Evolutionary conservation across 2,888 invertebrate species (phyloP), one percentile per base, ranked within the genome.

Genomic region (Stramonita haemastoma): DNA sequence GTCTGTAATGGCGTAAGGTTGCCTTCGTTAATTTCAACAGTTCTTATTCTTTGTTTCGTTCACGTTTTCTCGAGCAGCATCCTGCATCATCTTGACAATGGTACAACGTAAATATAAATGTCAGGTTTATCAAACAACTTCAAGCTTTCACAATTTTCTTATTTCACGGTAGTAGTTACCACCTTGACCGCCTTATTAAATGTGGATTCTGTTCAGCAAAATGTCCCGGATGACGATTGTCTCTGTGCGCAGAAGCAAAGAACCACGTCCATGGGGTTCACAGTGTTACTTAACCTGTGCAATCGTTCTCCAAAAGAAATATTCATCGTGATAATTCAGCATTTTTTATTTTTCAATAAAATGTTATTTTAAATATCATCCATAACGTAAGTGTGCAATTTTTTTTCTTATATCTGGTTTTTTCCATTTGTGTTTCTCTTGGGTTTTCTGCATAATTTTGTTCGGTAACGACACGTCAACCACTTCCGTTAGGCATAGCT

Each of bases 81-180:
- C 98, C 98, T 98, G 98, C 98, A 98, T 98, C 91, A 93, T 97
- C 92, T 90, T 92, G 92, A 87, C 89, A 90, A 88, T 86, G 87
- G 81, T 84, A 87, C 2, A 60, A 86, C 79, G 86, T 60, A 87
- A 86, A 77, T 87, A 57, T 57, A 19, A 81, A 79, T 87, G 90
- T 84, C 88, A 89, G 56, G 81, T 77, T 88, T 89, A 86, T 88
- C 85, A 86, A 88, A 89, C 86, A 89, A 88, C 88, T 86, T 89
- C 90, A 91, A 90, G 91, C 92, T 92, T 92, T 92, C 92, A 92
- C 91, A 92, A 92, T 89, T 90, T 89, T 91, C 91, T 91, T 92
- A 91, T 93, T 92, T 91, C 91, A 91, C 93, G 91, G 92, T 92
- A 92, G 93, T 92, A 94, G 93, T 94, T 93, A 95, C 94, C 94